phyloP scores from a whole-genome alignment of 2,797 vertebrate species.

The Notolepis coatsorum region DNA sequence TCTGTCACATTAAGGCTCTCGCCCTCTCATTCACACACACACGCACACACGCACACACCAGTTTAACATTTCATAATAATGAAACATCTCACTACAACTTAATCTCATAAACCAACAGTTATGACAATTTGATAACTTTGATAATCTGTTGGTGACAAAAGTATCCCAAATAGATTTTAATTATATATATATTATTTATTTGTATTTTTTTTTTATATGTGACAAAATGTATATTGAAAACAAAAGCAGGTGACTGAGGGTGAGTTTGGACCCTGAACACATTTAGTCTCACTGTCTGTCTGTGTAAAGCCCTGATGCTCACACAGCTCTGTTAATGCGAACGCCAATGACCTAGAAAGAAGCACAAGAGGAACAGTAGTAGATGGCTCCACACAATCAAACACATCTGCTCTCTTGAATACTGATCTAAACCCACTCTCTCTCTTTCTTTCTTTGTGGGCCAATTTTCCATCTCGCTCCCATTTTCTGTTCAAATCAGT shows the following conservation, averaged over 20 bases:
- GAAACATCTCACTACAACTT: conserved; percentile 11
- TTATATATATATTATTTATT: neutral
- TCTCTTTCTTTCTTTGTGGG: neutral
- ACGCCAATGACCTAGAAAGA: neutral
- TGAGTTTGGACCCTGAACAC: neutral
- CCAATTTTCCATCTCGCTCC: neutral
- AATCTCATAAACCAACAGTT: conserved; percentile 17
- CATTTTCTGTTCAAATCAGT: neutral
- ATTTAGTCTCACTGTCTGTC: neutral
- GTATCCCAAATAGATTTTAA: neutral
- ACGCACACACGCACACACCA: conserved; percentile 23
- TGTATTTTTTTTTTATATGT: too few species aligned
- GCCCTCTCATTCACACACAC: conserved; percentile 20
- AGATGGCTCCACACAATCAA: neutral
- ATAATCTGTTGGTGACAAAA: neutral
- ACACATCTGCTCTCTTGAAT: neutral
- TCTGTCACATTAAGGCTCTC: too few species aligned
- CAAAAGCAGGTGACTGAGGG: neutral
- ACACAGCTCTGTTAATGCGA: neutral
- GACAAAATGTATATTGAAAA: neutral
- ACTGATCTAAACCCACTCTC: neutral
- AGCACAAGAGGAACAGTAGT: neutral
- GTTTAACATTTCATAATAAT: conserved; percentile 16
- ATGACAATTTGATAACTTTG: conserved; percentile 11
- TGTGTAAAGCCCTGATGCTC: neutral